Conservation (phyloP, 2,797 vertebrate species). For the Acanthopagrus latus region DNA sequence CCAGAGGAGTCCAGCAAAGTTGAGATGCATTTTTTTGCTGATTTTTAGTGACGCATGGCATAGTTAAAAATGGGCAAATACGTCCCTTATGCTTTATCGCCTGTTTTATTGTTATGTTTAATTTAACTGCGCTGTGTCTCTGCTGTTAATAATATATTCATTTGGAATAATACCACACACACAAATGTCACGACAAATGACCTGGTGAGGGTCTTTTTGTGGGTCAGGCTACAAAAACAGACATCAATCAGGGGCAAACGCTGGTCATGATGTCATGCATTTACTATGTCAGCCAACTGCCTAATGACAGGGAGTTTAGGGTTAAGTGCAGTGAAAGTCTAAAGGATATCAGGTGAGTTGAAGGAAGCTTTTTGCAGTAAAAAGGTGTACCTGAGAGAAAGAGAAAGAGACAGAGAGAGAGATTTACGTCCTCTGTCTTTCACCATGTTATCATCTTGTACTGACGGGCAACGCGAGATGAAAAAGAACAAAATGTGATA, state of each 20-base stretch:
- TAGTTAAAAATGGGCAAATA: neutral
- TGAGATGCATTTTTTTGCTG: neutral
- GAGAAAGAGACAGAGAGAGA: neutral
- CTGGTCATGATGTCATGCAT: constrained; percentile 58
- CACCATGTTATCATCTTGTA: constrained; percentile 1
- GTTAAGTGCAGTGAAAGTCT: constrained; percentile 21
- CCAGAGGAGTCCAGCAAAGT: neutral
- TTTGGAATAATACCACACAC: neutral
- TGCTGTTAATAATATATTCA: constrained; percentile 1
- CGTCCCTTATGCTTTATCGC: neutral
- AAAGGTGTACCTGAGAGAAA: neutral
- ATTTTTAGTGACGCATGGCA: neutral
- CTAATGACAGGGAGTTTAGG: constrained; percentile 19
- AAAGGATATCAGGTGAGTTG: constrained; percentile 2
- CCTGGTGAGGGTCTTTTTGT: constrained; percentile 25
- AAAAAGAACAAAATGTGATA: constrained; percentile 22
- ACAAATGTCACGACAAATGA: constrained; percentile 44
- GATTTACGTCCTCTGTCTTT: constrained; percentile 23
- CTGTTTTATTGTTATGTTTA: neutral
- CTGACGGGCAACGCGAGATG: constrained; percentile 16
- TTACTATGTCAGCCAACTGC: constrained; percentile 18
- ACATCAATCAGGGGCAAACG: constrained; percentile 27
- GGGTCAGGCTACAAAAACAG: constrained; percentile 63
- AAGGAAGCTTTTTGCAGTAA: neutral
- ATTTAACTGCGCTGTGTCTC: neutral